Evolutionary conservation across 2,113 vertebrate species (phyloP), one percentile per base, ranked within the genome.

Genomic region (Azemiops feae): DNA sequence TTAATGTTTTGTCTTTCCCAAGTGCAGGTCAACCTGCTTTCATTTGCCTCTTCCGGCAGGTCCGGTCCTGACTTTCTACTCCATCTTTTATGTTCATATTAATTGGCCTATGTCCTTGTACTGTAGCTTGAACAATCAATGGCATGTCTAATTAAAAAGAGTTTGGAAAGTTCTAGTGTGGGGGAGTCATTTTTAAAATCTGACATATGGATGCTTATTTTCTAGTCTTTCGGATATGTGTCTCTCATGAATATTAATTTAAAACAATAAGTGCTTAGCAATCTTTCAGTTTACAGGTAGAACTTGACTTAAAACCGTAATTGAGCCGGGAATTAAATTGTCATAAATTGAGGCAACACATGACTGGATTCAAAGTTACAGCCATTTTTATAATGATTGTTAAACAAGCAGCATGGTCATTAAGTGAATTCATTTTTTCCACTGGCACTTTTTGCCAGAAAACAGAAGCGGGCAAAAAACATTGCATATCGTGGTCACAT

Each of bases 41-140:
- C 1, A 3, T 3, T 87, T n/a, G 18, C 88, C 88, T 74, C 27
- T n/a, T 85, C 81, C 30, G 25, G 58, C 87, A 25, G 5, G 12
- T 34, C 25, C 23, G 74, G 47, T 23, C 23, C 30, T 54, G 55
- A 54, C 1, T 74, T 12, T 91, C 57, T 45, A 50, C 10, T 91
- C 92, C 25, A 55, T 90, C 89, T 87, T 52, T 89, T 90, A 89
- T 81, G 45, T 90, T 57, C 54, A n/a, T 12, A 81, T 90, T 50
- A 23, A 90, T 60, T 81, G 45, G 89, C 92, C 92, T 93, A 89
- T 90, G 92, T 90, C 89, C 45, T 85, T 60, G 89, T 93, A 89
- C 90, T 87, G 92, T 93, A 89, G 92, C 92, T 90, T 93, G 92
- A 93, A 93, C 54, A 87, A 85, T 90, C 89, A 89, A 93, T 89